Evolutionary conservation across 2,888 invertebrate genomes (phyloP), one percentile per base, ranked within the genome.

Genomic region (Folsomia manolachei): DNA sequence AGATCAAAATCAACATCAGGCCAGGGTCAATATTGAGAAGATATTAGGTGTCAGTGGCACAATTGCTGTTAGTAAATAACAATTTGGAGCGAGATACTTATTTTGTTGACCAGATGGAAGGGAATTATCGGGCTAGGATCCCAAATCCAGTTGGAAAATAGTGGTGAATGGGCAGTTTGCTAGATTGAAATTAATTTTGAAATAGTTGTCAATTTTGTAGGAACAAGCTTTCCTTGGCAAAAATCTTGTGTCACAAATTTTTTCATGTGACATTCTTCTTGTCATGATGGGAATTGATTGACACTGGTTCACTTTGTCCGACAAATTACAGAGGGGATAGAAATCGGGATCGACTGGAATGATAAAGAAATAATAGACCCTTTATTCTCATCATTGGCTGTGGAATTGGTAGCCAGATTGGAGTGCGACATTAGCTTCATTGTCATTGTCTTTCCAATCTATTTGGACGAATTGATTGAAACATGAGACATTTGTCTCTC

Each of bases 1-100:
- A 56, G 56, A 56, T 56, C 56, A 56, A 56, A 56, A 56, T 56
- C 56, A 56, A 56, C 56, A 56, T 56, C 19, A n/a, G 21, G n/a
- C n/a, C 56, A 56, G 18, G 56, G 56, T 19, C 56, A 56, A 56
- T 56, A 56, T 56, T 56, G 21, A 4, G 7, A n/a, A 19, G 56
- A 4, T 21, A 56, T 56, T 56, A 56, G 56, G 56, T 56, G 56
- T 56, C 56, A 56, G n/a, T 56, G 56, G 4, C 18, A 9, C 9
- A 51, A 51, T 51, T 9, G 51, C 18, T 51, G 51, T 51, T 51
- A 51, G 18, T 18, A 51, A 51, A 11, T 51, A 51, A n/a, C n/a
- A n/a, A 9, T 51, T 9, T 18, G 51, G 51, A 51, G 9, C 9
- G 51, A 51, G 51, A 51, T 51, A 51, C 9, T 11, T 51, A 51